Evolutionary conservation across 1,140 invertebrate genomes (phyloP).

Genomic region (Mamestra configurata): DNA sequence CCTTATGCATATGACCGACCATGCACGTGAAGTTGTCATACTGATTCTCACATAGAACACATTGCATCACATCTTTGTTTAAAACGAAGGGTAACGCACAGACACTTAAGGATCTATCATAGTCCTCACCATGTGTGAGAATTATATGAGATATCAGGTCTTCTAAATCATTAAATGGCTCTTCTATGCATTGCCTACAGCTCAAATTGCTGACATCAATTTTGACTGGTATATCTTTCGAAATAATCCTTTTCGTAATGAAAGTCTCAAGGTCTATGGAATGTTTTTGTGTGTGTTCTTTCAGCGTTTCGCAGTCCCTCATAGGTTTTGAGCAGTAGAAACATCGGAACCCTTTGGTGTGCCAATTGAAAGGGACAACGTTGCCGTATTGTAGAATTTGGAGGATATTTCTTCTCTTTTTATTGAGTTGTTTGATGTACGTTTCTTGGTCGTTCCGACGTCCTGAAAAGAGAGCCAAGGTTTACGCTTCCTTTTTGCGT

Average conservation of each 20-base stretch:
- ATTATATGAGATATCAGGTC: slow-evolving; percentile 66
- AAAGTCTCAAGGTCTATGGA: slow-evolving; percentile 62
- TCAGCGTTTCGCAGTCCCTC: slow-evolving; percentile 63
- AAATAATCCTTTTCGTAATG: slow-evolving; percentile 65
- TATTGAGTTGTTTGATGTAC: slow-evolving; percentile 60
- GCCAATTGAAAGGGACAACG: slow-evolving; percentile 71
- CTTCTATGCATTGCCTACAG: slow-evolving; percentile 63
- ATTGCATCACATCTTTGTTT: slow-evolving; percentile 60
- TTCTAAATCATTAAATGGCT: slow-evolving; percentile 53
- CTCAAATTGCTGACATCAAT: slow-evolving; percentile 63
- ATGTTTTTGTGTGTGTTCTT: slow-evolving; percentile 66
- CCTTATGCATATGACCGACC: slow-evolving; percentile 71
- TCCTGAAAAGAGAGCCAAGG: slow-evolving; percentile 30
- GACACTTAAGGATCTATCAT: slow-evolving; percentile 56
- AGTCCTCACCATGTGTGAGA: slow-evolving; percentile 61
- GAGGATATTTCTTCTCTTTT: slow-evolving; percentile 64
- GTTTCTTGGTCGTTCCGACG: slow-evolving; percentile 56
- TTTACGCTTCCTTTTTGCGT: slow-evolving; percentile 30
- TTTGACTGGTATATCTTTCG: slow-evolving; percentile 74
- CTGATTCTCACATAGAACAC: slow-evolving; percentile 59
- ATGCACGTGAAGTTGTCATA: slow-evolving; percentile 70
- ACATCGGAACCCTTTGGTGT: slow-evolving; percentile 68
- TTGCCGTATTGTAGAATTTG: slow-evolving; percentile 67
- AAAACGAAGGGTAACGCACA: slow-evolving; percentile 71
- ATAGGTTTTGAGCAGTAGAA: slow-evolving; percentile 72